Evolutionary conservation across 2,113 vertebrate species (phyloP).

Genomic region (Mesitornis unicolor): DNA sequence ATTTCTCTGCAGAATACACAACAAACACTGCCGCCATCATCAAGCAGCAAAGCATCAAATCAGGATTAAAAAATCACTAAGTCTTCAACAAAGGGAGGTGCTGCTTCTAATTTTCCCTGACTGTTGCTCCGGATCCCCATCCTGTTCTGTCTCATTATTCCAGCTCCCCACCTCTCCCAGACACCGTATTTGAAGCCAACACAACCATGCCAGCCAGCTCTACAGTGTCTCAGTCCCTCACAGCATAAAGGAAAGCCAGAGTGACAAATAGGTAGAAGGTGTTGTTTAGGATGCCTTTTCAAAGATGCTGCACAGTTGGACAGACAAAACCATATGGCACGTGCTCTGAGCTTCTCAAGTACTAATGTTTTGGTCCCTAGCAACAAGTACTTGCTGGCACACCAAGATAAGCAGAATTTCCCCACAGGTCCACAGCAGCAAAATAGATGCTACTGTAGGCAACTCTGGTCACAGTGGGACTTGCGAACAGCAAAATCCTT

Average conservation of each 20-base stretch:
- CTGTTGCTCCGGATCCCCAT: neutral
- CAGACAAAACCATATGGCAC: neutral
- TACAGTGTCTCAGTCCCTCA: neutral
- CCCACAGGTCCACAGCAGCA: neutral
- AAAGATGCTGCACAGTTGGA: neutral
- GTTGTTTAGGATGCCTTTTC: neutral
- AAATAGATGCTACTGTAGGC: neutral
- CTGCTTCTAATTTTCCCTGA: neutral
- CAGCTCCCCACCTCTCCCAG: neutral
- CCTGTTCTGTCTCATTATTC: neutral
- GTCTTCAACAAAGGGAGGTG: neutral
- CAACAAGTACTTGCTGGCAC: neutral
- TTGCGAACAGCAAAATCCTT: neutral
- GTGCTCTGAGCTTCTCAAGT: neutral
- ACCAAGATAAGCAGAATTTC: constrained; percentile 44
- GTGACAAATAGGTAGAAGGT: neutral
- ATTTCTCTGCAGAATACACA: neutral
- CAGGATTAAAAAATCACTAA: neutral
- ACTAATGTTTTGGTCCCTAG: neutral
- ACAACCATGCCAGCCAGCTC: neutral
- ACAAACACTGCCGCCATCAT: neutral
- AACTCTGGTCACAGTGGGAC: neutral
- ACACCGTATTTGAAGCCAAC: neutral
- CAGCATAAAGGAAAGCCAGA: neutral
- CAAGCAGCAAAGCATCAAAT: neutral